Base-by-base conservation (phyloP, 2,113 vertebrate species). In the Sinosuthora webbiana region DNA sequence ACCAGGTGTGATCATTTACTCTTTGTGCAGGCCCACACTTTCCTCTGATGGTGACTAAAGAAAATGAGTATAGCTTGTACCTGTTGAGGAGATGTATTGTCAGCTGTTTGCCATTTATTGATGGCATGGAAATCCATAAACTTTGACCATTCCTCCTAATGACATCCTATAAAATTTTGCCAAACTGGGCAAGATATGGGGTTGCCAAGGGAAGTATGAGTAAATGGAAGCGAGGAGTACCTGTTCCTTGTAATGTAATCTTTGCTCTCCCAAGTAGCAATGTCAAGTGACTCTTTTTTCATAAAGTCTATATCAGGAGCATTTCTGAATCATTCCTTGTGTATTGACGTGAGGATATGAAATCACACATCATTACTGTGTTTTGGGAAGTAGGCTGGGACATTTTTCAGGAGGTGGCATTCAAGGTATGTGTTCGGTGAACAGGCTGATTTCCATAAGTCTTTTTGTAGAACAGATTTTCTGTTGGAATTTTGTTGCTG, bases 111-210 rank as follows among this genome's bases (percentile, higher is more conserved):
- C 75, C 85, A 83, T 82, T 80, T 90, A 85, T 42, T 62, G 75
- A 92, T 90, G 56, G 11, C 23, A 33, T 52, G 42, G 70, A 83
- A 92, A 91, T 93, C 52, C 45, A 65, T 69, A 85, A 55, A 45
- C 18, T 76, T 82, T 86, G 67, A 57, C 45, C 31, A 67, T 39
- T 3, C 4, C 25, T 85, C 50, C 41, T 85, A 65, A 93, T 65
- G 31, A 16, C 25, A 49, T 77, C 45, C 45, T 65, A n/a, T 62
- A 49, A 76, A 71, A 21, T 69, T 27, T 17, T 24, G 11, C 42
- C 19, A 86, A 53, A 86, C 42, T 73, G 65, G 15, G 30, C 56
- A 27, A 19, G 42, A 24, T 7, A 5, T 64, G 57, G 37, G 37
- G 37, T 64, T 91, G 35, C 57, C 44, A 83, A 52, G 31, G 39